Evolutionary conservation across 2,888 invertebrate species (phyloP).

Genomic region (Scaptomyza reducta): DNA sequence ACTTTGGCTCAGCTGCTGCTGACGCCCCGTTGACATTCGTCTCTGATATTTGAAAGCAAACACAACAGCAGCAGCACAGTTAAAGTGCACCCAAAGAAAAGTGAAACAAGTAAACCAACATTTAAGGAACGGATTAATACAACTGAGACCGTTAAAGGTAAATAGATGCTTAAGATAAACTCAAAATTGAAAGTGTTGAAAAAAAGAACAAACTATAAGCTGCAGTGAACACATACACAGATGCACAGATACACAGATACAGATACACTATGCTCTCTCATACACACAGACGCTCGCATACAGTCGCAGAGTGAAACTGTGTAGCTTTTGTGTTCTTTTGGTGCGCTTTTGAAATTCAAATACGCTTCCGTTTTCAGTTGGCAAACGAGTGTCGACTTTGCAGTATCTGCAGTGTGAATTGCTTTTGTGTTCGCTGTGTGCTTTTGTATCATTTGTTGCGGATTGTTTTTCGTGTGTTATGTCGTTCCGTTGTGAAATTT

Average conservation of each 20-base stretch:
- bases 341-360: conserved; percentile 77
- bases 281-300: background rate
- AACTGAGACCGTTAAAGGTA: conserved; percentile 36
- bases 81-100: conserved; percentile 73
- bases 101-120: conserved; percentile 51
- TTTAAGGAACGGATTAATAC: background rate
- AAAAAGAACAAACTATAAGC: conserved; percentile 31
- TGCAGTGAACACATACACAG: conserved; percentile 40
- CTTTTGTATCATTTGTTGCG: conserved; percentile 13
- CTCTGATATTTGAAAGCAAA: conserved; percentile 78
- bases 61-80: conserved; percentile 53
- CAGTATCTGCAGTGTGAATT: conserved; percentile 62
- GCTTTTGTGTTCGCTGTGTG: conserved; percentile 31
- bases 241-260: conserved; percentile 1
- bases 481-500: conserved; percentile 12
- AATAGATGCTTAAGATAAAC: conserved; percentile 33
- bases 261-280: background rate
- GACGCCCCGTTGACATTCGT: conserved; percentile 66
- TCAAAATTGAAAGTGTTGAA: conserved; percentile 4
- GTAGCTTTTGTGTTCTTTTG: conserved; percentile 77
- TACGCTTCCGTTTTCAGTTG: conserved; percentile 80
- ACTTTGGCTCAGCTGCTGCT: conserved; percentile 57
- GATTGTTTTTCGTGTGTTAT: background rate
- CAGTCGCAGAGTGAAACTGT: conserved; percentile 7
- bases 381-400: conserved; percentile 81